phyloP scores from a whole-genome alignment of 92 coral and sea anemone species.

The Epizoanthus rinbou region DNA sequence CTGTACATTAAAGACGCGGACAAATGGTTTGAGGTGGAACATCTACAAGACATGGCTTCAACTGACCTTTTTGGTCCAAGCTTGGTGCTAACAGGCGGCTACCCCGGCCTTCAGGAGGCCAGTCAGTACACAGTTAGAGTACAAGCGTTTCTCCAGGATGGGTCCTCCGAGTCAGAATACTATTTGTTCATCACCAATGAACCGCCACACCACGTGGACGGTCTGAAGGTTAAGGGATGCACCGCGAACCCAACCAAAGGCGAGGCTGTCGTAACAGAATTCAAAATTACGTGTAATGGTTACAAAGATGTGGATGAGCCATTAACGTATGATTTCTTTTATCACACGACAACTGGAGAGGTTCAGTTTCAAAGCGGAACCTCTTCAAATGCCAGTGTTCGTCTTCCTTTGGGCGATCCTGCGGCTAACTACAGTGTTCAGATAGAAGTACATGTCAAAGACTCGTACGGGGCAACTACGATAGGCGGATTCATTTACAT shows the following conservation, averaged over 20 bases:
- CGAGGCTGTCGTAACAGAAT: constrained; percentile 63
- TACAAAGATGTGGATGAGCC: constrained; percentile 56
- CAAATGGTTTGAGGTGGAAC: constrained; percentile 43
- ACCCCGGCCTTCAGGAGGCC: constrained; percentile 46
- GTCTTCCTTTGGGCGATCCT: constrained; percentile 69
- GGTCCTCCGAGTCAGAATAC: constrained; percentile 46
- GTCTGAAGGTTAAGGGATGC: constrained; percentile 45
- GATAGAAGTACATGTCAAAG: constrained; percentile 61
- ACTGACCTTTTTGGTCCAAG: constrained; percentile 57
- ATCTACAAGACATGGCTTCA: constrained; percentile 40
- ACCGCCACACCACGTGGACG: constrained; percentile 49
- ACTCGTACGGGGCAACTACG: constrained; percentile 59
- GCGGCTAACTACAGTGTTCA: constrained; percentile 37
- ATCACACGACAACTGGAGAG: constrained; percentile 64
- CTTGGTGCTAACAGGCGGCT: constrained; percentile 17
- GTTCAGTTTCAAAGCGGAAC: constrained; percentile 59
- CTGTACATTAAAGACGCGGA: constrained; percentile 12
- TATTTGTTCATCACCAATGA: constrained; percentile 60
- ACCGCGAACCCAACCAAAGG: constrained; percentile 56
- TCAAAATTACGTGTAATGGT: constrained; percentile 42
- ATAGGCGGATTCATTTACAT: constrained; percentile 20
- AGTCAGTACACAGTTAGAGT: constrained; percentile 44
- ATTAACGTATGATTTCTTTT: constrained; percentile 48
- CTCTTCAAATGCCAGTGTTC: constrained; percentile 7
- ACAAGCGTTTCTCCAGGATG: constrained; percentile 45